Evolutionary conservation across 1,140 invertebrate genomes (phyloP).

Genomic region (Monomorium pharaonis): DNA sequence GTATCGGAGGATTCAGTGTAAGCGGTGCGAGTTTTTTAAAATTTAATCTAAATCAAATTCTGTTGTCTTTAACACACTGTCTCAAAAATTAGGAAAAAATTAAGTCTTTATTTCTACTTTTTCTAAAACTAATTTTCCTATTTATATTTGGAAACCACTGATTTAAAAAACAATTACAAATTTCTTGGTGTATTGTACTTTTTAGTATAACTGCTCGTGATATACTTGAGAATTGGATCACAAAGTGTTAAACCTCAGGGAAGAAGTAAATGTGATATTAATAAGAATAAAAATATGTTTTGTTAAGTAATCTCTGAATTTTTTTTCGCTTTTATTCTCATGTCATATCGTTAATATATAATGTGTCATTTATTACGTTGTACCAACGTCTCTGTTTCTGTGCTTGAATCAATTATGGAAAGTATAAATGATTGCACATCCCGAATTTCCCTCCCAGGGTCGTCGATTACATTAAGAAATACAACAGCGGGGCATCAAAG

Average conservation of each 20-base stretch:
- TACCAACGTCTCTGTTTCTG: neutral
- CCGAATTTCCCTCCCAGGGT: conserved; percentile 2
- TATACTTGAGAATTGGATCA: neutral
- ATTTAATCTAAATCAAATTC: neutral
- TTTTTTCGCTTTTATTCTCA: conserved; percentile 5
- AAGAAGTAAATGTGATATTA: conserved; percentile 52
- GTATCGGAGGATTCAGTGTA: too few relatives aligned
- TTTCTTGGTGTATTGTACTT: neutral
- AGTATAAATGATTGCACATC: neutral
- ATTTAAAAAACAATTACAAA: neutral
- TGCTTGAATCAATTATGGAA: neutral
- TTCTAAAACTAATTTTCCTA: neutral
- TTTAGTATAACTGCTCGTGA: neutral
- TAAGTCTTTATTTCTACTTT: neutral
- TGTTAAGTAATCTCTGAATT: neutral
- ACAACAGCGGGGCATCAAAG: conserved; percentile 65
- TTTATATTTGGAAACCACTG: neutral
- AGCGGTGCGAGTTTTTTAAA: neutral
- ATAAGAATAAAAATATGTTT: conserved; percentile 35
- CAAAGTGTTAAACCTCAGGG: conserved; percentile 39
- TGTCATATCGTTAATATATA: neutral
- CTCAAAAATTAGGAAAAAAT: neutral
- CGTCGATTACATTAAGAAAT: conserved; percentile 21
- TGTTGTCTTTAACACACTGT: neutral
- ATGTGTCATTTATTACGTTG: neutral